phyloP scores from a whole-genome alignment of 2,113 vertebrate species.

The Ameiurus melas region DNA sequence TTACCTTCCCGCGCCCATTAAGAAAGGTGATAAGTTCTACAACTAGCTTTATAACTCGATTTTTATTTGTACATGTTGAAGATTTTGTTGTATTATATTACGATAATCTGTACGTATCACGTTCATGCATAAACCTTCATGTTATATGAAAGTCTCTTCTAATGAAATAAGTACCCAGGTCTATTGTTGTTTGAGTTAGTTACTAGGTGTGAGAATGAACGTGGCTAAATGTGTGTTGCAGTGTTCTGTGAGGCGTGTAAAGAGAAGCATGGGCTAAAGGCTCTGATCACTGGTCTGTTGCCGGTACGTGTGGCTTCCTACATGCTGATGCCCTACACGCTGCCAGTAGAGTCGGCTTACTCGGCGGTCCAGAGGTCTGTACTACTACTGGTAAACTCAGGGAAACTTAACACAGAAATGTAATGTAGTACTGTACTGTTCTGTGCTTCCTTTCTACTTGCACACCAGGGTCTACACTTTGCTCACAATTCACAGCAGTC shows the following conservation, averaged over 20 bases:
- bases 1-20: constrained; percentile 74
- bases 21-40: constrained; percentile 69
- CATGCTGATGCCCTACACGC: constrained; percentile 81
- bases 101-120: background rate
- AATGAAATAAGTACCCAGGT: background rate
- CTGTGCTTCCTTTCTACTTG: background rate
- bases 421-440: background rate
- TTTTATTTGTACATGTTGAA: background rate
- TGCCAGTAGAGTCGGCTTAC: constrained; percentile 82
- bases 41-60: background rate
- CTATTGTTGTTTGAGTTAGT: background rate
- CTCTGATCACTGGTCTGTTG: constrained; percentile 75
- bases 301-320: constrained; percentile 83
- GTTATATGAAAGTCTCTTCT: background rate
- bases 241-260: constrained; percentile 78
- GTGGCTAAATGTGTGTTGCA: constrained; percentile 58
- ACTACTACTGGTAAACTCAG: background rate
- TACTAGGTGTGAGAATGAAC: background rate
- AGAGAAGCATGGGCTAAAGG: constrained; percentile 69
- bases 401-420: background rate
- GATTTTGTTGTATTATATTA: background rate
- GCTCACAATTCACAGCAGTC: background rate
- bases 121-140: background rate
- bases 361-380: constrained; percentile 77
- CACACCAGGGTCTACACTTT: background rate